Conservation (phyloP, 2,113 vertebrate genomes). For the Urocolius indicus region DNA sequence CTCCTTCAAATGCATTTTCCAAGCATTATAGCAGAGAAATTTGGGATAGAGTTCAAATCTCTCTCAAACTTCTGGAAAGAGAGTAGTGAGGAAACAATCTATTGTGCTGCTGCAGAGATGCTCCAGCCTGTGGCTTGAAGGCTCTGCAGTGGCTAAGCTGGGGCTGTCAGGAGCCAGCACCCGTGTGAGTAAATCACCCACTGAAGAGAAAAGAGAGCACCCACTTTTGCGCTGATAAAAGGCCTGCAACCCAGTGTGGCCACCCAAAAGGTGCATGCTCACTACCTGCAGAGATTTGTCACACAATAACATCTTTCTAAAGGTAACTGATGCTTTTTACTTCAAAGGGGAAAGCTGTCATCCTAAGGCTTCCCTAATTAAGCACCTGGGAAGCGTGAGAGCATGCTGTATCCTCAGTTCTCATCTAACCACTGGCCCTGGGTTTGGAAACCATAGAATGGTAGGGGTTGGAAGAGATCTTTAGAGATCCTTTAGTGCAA, state of each 20-base stretch:
- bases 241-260: fast-evolving
- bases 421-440: neutral
- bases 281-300: neutral
- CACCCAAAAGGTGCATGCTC: fast-evolving
- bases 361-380: neutral
- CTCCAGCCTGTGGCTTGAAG: neutral
- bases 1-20: slow-evolving; percentile 37
- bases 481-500: too few species aligned
- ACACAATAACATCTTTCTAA: neutral
- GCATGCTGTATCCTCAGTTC: neutral
- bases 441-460: neutral
- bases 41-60: slow-evolving; percentile 11
- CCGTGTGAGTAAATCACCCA: neutral
- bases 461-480: too few species aligned
- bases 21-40: slow-evolving; percentile 8
- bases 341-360: neutral
- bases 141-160: neutral
- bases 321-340: neutral
- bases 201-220: neutral
- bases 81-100: neutral
- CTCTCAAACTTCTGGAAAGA: neutral
- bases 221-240: fast-evolving
- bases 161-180: neutral
- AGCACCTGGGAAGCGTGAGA: neutral
- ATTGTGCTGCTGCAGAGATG: neutral